Evolutionary conservation across 2,888 invertebrate genomes (phyloP).

Genomic region (Diarsia rubi): DNA sequence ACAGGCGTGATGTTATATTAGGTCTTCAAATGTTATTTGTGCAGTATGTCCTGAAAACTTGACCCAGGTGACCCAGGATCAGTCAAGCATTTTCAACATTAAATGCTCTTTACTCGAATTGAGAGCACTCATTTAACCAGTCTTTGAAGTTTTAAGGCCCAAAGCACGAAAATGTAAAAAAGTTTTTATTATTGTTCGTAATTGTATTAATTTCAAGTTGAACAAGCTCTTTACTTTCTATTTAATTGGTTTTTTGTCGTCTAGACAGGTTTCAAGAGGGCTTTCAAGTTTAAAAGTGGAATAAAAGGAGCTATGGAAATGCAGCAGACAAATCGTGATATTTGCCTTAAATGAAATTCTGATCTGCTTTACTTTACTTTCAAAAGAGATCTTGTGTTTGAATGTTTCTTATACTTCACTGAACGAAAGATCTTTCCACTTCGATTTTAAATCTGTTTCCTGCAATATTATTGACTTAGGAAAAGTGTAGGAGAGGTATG

Average conservation of each 20-base stretch:
- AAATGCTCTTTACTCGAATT: constrained; percentile 29
- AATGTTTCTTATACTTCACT: not conserved
- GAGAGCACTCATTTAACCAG: constrained; percentile 35
- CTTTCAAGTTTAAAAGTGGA: constrained; percentile 7
- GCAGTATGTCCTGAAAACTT: not conserved
- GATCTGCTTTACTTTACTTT: not conserved
- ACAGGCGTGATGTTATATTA: too few relatives aligned
- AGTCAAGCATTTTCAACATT: constrained; percentile 8
- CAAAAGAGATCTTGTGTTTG: not conserved
- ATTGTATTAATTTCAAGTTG: constrained; percentile 48
- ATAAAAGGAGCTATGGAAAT: not conserved
- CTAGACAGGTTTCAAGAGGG: constrained; percentile 22
- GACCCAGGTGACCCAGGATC: not conserved
- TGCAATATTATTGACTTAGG: not conserved
- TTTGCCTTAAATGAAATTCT: constrained; percentile 2
- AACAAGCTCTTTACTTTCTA: constrained; percentile 37
- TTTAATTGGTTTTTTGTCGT: constrained; percentile 40
- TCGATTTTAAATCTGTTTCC: constrained; percentile 12
- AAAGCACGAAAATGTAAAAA: constrained; percentile 37
- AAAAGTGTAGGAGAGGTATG: not conserved
- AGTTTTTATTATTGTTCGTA: constrained; percentile 51
- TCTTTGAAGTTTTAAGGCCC: constrained; percentile 40
- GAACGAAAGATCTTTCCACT: not conserved
- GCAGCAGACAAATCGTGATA: not conserved
- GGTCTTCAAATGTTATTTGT: not conserved